Base-by-base conservation (phyloP, 1,140 invertebrate genomes). In the Reticulitermes speratus region DNA sequence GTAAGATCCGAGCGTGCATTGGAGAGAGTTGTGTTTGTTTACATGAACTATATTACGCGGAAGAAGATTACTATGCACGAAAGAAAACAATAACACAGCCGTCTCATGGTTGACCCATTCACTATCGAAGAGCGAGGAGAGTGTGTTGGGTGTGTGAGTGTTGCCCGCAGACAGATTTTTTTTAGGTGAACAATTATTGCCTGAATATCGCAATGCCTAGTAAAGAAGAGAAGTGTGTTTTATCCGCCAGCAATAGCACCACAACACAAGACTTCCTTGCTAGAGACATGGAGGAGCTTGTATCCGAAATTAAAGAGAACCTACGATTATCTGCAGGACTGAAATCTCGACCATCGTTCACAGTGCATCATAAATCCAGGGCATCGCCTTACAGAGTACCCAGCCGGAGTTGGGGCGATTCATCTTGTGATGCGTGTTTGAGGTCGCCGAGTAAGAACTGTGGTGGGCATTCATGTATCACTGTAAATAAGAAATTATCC, bases 291-390 rank as follows among this genome's bases (percentile, higher is more conserved):
- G 95, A 95, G 88, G 92, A 94, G 38, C 91, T 95, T 65, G 94
- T 95, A 44, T 92, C 94, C 44, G 94, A 95, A 89, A 95, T 95
- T 84, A 95, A 95, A 88, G 93, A 95, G 88, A 95, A 95, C 88
- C 90, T 95, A 25, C 90, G 93, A n/a, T 89, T 95, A 90, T 90
- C 81, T 89, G 65, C 65, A 14, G 88, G 90, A 84, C 89, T 91
- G 85, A 91, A 91, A 88, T 92, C 88, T 89, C 92, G 89, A 90
- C 92, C 87, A 90, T 91, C 87, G 90, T 91, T 69, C 90, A 89
- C 88, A 87, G 90, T 86, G 88, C 89, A 84, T 89, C 90, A 88
- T 89, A 90, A 89, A 91, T 91, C 90, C 75, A 90, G 94, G 55
- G 91, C 93, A n/a, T 93, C 93, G 81, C 94, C 94, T 0, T 95